Conservation (phyloP, 2,113 vertebrate genomes). For the Stigmatopora argus region DNA sequence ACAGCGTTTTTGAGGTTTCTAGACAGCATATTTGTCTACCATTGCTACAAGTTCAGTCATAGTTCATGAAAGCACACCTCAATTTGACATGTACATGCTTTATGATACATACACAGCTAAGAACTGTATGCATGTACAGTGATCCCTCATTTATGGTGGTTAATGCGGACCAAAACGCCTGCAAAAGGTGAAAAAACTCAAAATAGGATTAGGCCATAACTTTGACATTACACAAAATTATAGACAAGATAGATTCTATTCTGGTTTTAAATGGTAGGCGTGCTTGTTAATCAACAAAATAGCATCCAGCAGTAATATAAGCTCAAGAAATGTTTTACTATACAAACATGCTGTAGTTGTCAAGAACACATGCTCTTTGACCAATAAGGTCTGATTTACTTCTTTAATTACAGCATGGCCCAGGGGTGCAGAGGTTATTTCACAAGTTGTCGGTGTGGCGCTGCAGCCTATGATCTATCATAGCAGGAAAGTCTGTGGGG, state of each 20-base stretch:
- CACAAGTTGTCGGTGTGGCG: conserved; percentile 30
- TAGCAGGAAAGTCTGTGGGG: conserved; percentile 18
- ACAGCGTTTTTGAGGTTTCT: conserved; percentile 47
- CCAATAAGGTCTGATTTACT: conserved; percentile 36
- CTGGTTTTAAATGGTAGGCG: too few species aligned
- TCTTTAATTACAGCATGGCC: conserved; percentile 41
- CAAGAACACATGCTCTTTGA: conserved; percentile 10
- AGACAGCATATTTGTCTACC: conserved; percentile 57
- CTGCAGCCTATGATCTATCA: conserved; percentile 35
- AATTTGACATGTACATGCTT: conserved; percentile 42
- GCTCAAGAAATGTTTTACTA: neutral
- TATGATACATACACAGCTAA: conserved; percentile 8
- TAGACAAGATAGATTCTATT: too few species aligned
- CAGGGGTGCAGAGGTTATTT: conserved; percentile 22
- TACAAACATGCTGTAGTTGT: neutral
- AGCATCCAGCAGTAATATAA: too few species aligned
- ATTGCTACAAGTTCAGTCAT: conserved; percentile 60
- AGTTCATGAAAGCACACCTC: conserved; percentile 59
- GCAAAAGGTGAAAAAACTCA: too few species aligned
- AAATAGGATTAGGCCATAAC: too few species aligned
- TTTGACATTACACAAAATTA: too few species aligned
- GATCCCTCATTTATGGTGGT: too few species aligned
- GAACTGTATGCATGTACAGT: neutral
- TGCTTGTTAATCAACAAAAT: neutral
- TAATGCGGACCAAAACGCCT: too few species aligned